phyloP scores from a whole-genome alignment of 2,888 invertebrate species.

The Drosophila multiciliata region DNA sequence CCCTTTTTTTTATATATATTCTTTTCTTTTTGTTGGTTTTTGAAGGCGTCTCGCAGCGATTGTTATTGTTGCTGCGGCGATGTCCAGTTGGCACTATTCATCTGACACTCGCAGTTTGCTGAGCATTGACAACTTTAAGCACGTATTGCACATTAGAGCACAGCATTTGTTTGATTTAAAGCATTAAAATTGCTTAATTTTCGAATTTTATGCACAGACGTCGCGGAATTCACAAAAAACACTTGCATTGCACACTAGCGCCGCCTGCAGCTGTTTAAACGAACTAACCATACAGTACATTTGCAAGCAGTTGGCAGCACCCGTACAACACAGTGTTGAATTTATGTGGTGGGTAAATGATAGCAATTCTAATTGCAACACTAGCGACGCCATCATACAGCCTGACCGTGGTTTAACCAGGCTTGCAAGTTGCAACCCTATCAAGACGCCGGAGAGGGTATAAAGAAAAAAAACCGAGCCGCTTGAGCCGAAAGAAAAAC shows the following conservation, averaged over 20 bases:
- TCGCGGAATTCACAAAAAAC: slow-evolving; percentile 72
- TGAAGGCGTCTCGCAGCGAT: slow-evolving; percentile 52
- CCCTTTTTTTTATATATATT: slow-evolving; percentile 8
- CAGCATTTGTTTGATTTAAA: slow-evolving; percentile 28
- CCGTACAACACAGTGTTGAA: slow-evolving; percentile 23
- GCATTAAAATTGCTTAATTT: slow-evolving; percentile 58
- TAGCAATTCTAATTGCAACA: slow-evolving; percentile 10
- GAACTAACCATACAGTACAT: slow-evolving; percentile 20
- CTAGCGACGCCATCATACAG: slow-evolving; percentile 44
- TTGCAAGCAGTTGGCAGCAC: slow-evolving; percentile 43
- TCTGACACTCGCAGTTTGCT: slow-evolving; percentile 22
- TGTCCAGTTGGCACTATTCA: slow-evolving; percentile 41
- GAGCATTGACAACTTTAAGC: slow-evolving; percentile 38
- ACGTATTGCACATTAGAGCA: slow-evolving; percentile 50
- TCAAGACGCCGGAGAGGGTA: slow-evolving; percentile 66
- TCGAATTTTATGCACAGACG: slow-evolving; percentile 78
- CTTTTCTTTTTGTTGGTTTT: slow-evolving; percentile 21
- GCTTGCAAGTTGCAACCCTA: slow-evolving; percentile 60
- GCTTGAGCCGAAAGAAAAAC: slow-evolving; percentile 39
- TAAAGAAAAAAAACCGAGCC: slow-evolving; percentile 63
- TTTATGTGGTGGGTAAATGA: not conserved
- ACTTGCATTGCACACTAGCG: slow-evolving; percentile 59
- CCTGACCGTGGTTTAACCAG: slow-evolving; percentile 34
- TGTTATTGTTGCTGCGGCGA: slow-evolving; percentile 65
- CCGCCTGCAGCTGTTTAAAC: slow-evolving; percentile 59